Evolutionary conservation across 2,113 vertebrate species (phyloP).

Genomic region (Dicaeum eximium): DNA sequence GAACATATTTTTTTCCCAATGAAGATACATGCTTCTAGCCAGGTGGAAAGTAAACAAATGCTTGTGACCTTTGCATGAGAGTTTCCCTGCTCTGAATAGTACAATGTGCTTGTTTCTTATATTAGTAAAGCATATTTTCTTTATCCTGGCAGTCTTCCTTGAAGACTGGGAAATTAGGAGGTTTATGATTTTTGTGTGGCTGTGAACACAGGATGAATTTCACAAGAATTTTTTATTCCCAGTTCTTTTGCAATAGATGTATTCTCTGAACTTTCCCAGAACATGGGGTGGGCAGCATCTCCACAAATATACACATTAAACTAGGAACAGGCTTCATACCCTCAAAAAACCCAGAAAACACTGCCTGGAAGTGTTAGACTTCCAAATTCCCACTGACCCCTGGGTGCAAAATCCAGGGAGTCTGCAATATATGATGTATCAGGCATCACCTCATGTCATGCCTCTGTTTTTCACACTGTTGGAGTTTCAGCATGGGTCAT

Average conservation of each 20-base stretch:
- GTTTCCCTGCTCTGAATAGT: neutral
- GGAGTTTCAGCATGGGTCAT: neutral
- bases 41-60: neutral
- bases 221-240: neutral
- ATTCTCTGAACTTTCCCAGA: neutral
- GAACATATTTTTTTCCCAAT: neutral
- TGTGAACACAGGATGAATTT: neutral
- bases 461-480: neutral
- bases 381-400: neutral
- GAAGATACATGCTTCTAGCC: neutral
- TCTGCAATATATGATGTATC: accelerated
- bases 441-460: neutral
- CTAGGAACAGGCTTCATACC: accelerated
- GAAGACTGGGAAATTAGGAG: neutral
- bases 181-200: neutral
- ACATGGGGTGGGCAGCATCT: neutral
- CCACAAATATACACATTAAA: neutral
- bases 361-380: neutral
- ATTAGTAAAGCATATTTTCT: neutral
- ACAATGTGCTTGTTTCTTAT: neutral
- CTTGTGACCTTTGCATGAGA: neutral
- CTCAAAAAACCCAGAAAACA: neutral
- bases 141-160: neutral
- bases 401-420: neutral
- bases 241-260: neutral